Evolutionary conservation across 2,113 vertebrate genomes (phyloP), one percentile per base, ranked within the genome.

Genomic region (Chloebia gouldiae): DNA sequence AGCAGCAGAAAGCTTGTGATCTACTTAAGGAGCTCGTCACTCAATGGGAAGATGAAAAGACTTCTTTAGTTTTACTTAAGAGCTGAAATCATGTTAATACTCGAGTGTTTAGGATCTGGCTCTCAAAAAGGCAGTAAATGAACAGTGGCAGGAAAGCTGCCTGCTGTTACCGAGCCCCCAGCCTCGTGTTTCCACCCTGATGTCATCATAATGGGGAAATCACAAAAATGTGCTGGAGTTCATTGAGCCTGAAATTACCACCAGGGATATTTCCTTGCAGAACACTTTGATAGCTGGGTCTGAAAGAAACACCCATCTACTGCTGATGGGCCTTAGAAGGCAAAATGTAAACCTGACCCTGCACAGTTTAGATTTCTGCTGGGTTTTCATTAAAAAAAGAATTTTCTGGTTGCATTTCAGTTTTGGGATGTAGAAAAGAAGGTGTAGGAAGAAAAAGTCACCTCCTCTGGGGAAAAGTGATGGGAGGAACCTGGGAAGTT

Each of bases 61-160:
- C 95, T 94, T 50, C 85, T 95, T 95, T 83, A 93, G 95, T 91
- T 95, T 96, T 92, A 93, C 89, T 95, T 96, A 92, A 95, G 95
- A 97, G 95, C 92, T 86, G 91, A 86, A 95, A 95, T 63, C 68
- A 82, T 57, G 39, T 85, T 93, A 86, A 93, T 92, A 92, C 89
- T 96, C 33, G 28, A 92, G 87, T 84, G 91, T 87, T 83, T 30
- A 78, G 89, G 85, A 90, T 93, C 76, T 80, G 88, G 30, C 72
- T 83, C 89, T 78, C 61, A 80, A 86, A 81, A 80, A 68, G 73
- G 45, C 92, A 70, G 76, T 75, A 69, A 89, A 92, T 86, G 59
- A 88, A 81, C 83, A 53, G 49, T 39, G 87, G 90, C 54, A 87
- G 78, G 80, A 76, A 86, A 77, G 78, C 51, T 85, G 87, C 77